Base-by-base conservation (phyloP, 1,140 invertebrate genomes). In the Spodoptera frugiperda region DNA sequence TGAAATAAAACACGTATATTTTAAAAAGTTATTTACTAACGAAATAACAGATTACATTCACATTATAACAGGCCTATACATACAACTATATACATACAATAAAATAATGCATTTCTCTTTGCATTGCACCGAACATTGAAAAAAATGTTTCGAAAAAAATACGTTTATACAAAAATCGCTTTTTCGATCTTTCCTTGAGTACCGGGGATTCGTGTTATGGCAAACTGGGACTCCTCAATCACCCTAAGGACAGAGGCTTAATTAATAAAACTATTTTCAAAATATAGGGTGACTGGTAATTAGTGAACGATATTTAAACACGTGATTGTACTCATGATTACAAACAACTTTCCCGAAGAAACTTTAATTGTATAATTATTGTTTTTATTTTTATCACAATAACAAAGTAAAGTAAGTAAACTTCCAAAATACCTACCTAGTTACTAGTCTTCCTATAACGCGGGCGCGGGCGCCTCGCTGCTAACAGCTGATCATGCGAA, bases 41-140 rank as follows among this genome's bases (percentile, higher is more conserved):
- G 53, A 63, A 48, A 39, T 72, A 72, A 72, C 51, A 72, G 53
- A 72, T 72, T 72, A 54, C 10, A 53, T 33, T 6, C 10, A 55
- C 53, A 71, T 55, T 55, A 17, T 71, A 72, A 72, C 68, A 72
- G 6, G 15, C 39, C 68, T 72, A 72, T 61, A 63, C 65, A 53
- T 61, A 75, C 57, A 75, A 10, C 14, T 75, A 63, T 61, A 61
- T 75, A 75, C 55, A 75, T 49, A 61, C 33, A 39, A 39, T 39
- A 63, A 71, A 51, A 17, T 51, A 53, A 51, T 51, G 25, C 48
- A 48, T 75, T 21, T 11, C 14, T 49, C 14, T 5, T 72, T 46
- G 68, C 68, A 72, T 72, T 19, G 53, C 68, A 57, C 17, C 53
- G 17, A 44, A 21, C n/a, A 57, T 25, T 5, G 21, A 21, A 57